Base-by-base conservation (phyloP, 1,140 invertebrate genomes). In the Brachionus asplanchnoidis region DNA sequence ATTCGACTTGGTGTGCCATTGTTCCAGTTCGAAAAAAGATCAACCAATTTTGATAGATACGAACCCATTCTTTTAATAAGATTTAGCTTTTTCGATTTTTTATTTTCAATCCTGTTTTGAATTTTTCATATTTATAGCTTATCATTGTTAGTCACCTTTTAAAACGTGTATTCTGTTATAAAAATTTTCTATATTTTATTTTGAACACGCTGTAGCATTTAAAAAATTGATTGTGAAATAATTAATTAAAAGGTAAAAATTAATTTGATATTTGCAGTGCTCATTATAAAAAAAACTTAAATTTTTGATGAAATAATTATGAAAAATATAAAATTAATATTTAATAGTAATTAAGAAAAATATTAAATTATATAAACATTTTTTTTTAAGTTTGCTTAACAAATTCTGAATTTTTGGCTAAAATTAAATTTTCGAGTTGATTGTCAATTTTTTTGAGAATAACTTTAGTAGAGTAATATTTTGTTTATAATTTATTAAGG, bases 1-100 rank as follows among this genome's bases (percentile, higher is more conserved):
- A 97, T 97, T 92, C 96, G 92, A 8, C 87, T 85, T 12, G 87
- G 86, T 77, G 85, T 83, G 8, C 53, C 53, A 26, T 70, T 85
- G 53, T 23, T 60, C 53, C 53, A 60, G 20, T 60, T 60, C 2
- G 53, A 60, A 8, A 20, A 60, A 9, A 60, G 17, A 60, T 23
- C 17, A 17, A 60, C 20, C 0, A 60, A 23, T 60, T 26, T 60
- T 60, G 53, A 20, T 60, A 60, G 17, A 60, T 20, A 60, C 2
- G 17, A 9, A 60, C 53, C 53, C 53, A 60, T 60, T 23, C 1
- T 60, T 53, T 53, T 50, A 1, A 50, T n/a, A 1, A 14, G 5
- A 6, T 14, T 50, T 17, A n/a, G 12, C 1, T 50, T n/a, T n/a
- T 50, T 6, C 0, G 0, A 50, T n/a, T 60, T 5, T 20, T 60